phyloP scores from a whole-genome alignment of 2,888 invertebrate species.

The Drosophila histrio region DNA sequence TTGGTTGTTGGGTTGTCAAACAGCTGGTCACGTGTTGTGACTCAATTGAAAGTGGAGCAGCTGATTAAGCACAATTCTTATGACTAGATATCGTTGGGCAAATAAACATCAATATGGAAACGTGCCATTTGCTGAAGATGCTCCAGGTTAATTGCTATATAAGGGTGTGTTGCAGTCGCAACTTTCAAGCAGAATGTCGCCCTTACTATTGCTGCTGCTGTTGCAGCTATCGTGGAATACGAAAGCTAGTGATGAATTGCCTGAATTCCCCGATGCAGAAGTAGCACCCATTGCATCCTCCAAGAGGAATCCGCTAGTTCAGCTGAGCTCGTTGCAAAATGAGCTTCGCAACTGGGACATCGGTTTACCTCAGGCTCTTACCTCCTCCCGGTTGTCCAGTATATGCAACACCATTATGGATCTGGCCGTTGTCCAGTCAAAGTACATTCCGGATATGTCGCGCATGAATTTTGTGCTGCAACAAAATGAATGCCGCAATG shows the following conservation, averaged over 20 bases:
- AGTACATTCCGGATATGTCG: constrained; percentile 35
- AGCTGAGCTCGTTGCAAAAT: constrained; percentile 11
- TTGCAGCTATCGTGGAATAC: neutral
- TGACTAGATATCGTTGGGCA: neutral
- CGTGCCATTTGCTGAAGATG: neutral
- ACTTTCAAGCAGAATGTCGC: constrained; percentile 11
- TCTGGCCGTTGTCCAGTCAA: constrained; percentile 5
- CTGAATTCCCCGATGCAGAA: neutral
- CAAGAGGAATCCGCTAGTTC: neutral
- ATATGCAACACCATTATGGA: constrained; percentile 40
- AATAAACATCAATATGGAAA: neutral
- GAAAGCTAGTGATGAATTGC: neutral
- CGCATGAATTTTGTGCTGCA: constrained; percentile 37
- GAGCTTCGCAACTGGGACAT: neutral
- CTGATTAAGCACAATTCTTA: constrained; percentile 22
- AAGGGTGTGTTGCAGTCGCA: neutral
- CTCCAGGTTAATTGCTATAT: constrained; percentile 5
- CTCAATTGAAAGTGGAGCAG: constrained; percentile 10
- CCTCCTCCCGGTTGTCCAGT: constrained; percentile 13
- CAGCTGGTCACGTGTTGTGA: constrained; percentile 24
- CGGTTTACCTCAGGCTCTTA: constrained; percentile 6
- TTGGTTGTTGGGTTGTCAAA: neutral
- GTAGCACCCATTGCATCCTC: neutral
- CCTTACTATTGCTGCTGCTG: constrained; percentile 8
- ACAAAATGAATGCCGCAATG: constrained; percentile 32